A percentile compares a stretch with the other conserved stretches of the same genome.
phyloP scores from a whole-genome alignment of 2,888 invertebrate genomes.

The Sesia bembeciformis region DNA sequence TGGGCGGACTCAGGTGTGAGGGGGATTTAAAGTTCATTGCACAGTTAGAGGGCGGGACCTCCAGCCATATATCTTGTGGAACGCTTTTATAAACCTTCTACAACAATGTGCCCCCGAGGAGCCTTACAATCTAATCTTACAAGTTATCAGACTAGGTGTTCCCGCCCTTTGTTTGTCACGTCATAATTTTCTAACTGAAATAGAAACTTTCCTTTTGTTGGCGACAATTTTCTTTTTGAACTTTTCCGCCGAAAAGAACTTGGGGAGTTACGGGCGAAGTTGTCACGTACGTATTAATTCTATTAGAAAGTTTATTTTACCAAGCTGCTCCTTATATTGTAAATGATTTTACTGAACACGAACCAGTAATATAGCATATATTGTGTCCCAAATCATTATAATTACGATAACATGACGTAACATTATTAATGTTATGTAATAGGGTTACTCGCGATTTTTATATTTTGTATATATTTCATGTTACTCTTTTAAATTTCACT shows the following conservation, averaged over 20 bases:
- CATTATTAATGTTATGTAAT: too few species aligned
- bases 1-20: slow-evolving; percentile 60
- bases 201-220: slow-evolving; percentile 8
- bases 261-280: neutral
- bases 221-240: slow-evolving; percentile 6
- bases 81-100: slow-evolving; percentile 48
- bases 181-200: slow-evolving; percentile 10
- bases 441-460: too few species aligned
- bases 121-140: slow-evolving; percentile 32
- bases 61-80: slow-evolving; percentile 54
- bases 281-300: too few species aligned
- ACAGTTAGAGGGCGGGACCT: slow-evolving; percentile 55
- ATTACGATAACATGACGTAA: too few species aligned
- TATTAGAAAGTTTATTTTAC: too few species aligned
- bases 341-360: too few species aligned
- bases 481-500: too few species aligned
- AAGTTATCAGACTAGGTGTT: slow-evolving; percentile 19
- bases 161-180: slow-evolving; percentile 13
- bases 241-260: neutral
- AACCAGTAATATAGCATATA: too few species aligned
- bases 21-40: slow-evolving; percentile 68
- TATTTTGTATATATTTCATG: too few species aligned
- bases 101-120: slow-evolving; percentile 36
- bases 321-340: too few species aligned
- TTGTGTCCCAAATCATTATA: too few species aligned